Base-by-base conservation (phyloP, 2,113 vertebrate species). In the Triplophysa siluroides region DNA sequence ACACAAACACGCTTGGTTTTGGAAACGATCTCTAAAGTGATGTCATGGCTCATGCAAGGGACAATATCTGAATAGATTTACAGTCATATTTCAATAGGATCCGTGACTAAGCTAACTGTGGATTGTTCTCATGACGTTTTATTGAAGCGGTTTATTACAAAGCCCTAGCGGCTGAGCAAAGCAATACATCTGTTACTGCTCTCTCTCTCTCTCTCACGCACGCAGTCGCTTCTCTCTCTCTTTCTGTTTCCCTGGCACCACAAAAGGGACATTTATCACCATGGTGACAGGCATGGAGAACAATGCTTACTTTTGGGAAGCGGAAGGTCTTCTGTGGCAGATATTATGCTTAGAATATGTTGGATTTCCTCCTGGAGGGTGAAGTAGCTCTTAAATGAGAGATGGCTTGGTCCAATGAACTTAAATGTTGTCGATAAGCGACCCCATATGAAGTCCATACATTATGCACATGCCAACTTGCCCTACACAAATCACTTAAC, bases 211-310 rank as follows among this genome's bases (percentile, higher is more conserved):
- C 81, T 82, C 52, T 78, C 79, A 80, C 63, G 18, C 81, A 83
- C 58, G 62, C 68, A 43, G 84, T 78, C 63, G 62, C 71, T 88
- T 87, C 79, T 81, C 81, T 78, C 74, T 41, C 69, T 64, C 71
- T 68, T 14, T 67, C 29, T 38, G n/a, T 43, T 63, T 78, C 70
- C 72, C 63, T 84, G 83, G 83, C 83, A 81, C 75, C 83, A 81
- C 79, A 84, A 84, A 84, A 81, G 83, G 83, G 70, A 81, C 83
- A 84, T 84, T 84, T 81, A 84, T 84, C 83, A 84, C 83, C 83
- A 84, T 84, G 83, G 83, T 78, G 79, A 84, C 83, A 81, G 73
- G 66, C 79, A 64, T 45, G 56, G 79, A 81, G 79, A 84, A 84
- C 83, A 84, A 81, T 84, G 81, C 83, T 72, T 79, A 84, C 79